Percentiles rank a stretch among this genome's conserved stretches.
Evolutionary conservation across 2,113 vertebrate species (phyloP).

Genomic region (Rhombomys opimus): DNA sequence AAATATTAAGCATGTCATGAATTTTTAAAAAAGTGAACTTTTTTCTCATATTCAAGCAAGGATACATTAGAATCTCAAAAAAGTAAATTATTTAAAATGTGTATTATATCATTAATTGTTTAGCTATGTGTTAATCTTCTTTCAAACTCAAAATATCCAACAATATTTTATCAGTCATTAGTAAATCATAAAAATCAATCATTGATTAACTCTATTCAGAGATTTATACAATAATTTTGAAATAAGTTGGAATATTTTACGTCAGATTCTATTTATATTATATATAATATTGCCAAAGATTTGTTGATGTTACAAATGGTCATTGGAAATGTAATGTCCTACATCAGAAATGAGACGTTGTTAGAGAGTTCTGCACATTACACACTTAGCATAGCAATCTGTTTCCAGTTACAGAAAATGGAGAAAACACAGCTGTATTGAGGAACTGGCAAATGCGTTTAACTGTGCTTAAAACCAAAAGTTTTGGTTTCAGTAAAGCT

Average conservation of each 20-base stretch:
- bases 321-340: slow-evolving; percentile 32
- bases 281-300: neutral
- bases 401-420: slow-evolving; percentile 74
- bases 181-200: neutral
- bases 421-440: slow-evolving; percentile 74
- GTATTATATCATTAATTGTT: neutral
- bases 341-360: slow-evolving; percentile 62
- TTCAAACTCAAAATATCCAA: neutral
- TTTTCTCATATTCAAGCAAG: neutral
- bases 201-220: neutral
- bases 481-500: slow-evolving; percentile 65
- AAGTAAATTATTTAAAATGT: neutral
- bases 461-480: slow-evolving; percentile 73
- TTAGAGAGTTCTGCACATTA: slow-evolving; percentile 43
- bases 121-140: neutral
- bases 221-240: neutral
- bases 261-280: neutral
- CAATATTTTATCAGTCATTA: neutral
- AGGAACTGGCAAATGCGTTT: slow-evolving; percentile 68
- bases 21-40: neutral
- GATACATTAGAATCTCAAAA: neutral
- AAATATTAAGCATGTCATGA: slow-evolving; percentile 41
- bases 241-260: neutral
- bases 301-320: neutral
- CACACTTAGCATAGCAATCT: slow-evolving; percentile 76